These are phyloP conservation scores for Brachionus asplanchnoidis DNA, from an alignment of 1,140 invertebrate genomes.

Conservation along the genomic window DNA sequence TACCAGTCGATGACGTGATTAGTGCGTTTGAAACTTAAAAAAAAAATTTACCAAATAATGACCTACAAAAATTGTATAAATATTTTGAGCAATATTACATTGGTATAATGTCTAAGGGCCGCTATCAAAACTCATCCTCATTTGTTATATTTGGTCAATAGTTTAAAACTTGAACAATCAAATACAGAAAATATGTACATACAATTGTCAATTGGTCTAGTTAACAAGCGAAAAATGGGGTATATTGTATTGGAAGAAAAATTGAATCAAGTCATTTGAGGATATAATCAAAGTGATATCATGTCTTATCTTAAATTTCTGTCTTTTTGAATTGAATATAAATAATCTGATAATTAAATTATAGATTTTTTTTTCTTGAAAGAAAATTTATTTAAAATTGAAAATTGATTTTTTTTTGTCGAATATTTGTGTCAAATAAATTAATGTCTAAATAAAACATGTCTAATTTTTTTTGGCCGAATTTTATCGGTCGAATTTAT, in stretches of 20 bases:
- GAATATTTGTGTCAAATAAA: neutral
- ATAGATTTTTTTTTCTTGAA: too few relatives aligned
- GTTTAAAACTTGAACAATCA: neutral
- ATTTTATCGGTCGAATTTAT: too few relatives aligned
- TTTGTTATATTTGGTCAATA: too few relatives aligned
- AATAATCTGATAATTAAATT: too few relatives aligned
- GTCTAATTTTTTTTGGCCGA: neutral
- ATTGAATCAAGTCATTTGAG: neutral
- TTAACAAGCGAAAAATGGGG: neutral
- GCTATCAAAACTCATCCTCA: neutral
- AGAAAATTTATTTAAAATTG: neutral
- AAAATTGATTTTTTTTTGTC: neutral
- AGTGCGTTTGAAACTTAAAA: neutral
- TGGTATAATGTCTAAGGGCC: neutral
- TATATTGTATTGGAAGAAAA: neutral
- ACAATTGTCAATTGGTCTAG: neutral
- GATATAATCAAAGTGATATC: neutral
- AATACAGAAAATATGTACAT: neutral
- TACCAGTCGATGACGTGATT: neutral
- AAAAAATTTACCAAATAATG: neutral
- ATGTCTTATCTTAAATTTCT: neutral
- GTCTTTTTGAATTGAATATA: too few relatives aligned
- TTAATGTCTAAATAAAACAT: neutral
- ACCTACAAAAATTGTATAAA: neutral
- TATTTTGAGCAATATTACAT: neutral